A percentile compares a stretch with the other conserved stretches of the same genome.
Evolutionary conservation across 2,888 invertebrate genomes (phyloP).

Genomic region (Rhodophaea formosa): DNA sequence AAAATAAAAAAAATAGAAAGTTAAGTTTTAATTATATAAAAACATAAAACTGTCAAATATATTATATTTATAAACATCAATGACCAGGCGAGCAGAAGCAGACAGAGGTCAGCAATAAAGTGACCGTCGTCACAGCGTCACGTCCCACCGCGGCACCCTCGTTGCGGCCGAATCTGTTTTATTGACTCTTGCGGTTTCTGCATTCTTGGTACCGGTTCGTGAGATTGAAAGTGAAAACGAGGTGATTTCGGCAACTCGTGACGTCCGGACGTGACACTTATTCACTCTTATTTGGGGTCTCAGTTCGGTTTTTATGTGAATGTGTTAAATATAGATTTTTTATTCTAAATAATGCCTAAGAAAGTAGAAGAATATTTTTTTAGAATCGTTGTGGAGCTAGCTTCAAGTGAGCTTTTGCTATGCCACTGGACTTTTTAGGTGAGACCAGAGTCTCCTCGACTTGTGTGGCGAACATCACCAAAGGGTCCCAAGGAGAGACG

Average conservation of each 20-base stretch:
- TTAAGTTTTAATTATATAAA: background rate
- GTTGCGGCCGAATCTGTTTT: conserved; percentile 62
- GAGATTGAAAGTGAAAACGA: conserved; percentile 69
- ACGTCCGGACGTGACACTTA: background rate
- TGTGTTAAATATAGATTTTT: too few relatives aligned
- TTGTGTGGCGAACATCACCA: too few relatives aligned
- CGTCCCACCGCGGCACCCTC: conserved; percentile 66
- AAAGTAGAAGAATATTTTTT: too few relatives aligned
- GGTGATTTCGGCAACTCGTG: conserved; percentile 30
- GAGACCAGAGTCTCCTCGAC: too few relatives aligned
- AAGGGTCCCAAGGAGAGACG: too few relatives aligned
- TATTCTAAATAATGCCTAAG: too few relatives aligned
- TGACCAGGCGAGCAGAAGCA: conserved; percentile 69
- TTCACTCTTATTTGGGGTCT: background rate
- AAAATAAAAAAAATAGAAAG: background rate
- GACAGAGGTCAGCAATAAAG: conserved; percentile 80
- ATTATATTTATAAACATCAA: background rate
- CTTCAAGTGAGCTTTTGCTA: too few relatives aligned
- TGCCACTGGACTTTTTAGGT: too few relatives aligned
- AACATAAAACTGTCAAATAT: background rate
- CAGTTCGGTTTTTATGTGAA: background rate
- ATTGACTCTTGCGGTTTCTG: conserved; percentile 77
- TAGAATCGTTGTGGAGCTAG: too few relatives aligned
- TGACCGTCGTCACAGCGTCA: conserved; percentile 79
- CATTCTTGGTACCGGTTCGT: conserved; percentile 66